These are phyloP conservation scores for Heliothis subflexa DNA, from an alignment of 1,140 invertebrate genomes.

Conservation along the genomic window DNA sequence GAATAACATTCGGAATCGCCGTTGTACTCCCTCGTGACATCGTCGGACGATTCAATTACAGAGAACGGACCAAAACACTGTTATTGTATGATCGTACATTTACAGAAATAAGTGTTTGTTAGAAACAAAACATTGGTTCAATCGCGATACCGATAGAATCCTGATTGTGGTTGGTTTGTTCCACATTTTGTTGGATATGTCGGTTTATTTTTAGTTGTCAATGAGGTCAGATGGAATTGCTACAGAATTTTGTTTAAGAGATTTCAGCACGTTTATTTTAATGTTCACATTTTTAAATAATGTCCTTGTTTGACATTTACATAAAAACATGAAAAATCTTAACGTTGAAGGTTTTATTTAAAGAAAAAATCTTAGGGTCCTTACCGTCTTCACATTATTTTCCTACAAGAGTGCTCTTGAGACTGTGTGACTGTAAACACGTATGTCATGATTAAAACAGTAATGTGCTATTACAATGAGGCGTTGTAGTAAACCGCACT, in stretches of 20 bases:
- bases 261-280: too few relatives aligned
- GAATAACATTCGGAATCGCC: constrained; percentile 21
- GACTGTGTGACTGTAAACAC: neutral
- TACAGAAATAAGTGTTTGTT: constrained; percentile 16
- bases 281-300: too few relatives aligned
- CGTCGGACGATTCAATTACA: constrained; percentile 45
- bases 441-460: neutral
- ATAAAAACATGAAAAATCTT: too few relatives aligned
- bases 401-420: neutral
- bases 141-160: neutral
- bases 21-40: constrained; percentile 27
- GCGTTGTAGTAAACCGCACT: neutral
- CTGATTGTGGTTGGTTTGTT: neutral
- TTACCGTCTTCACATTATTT: neutral
- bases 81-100: constrained; percentile 27
- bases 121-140: neutral
- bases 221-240: neutral
- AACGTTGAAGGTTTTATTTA: too few relatives aligned
- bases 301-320: too few relatives aligned
- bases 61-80: constrained; percentile 33
- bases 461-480: neutral
- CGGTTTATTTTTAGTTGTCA: neutral
- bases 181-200: neutral
- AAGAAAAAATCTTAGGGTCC: too few relatives aligned
- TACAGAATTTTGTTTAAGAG: too few relatives aligned